A percentile compares a stretch with the other conserved stretches of the same genome.
These are phyloP conservation scores for Thymelicus lineola DNA, from an alignment of 2,888 invertebrate genomes.

Conservation along the genomic window DNA sequence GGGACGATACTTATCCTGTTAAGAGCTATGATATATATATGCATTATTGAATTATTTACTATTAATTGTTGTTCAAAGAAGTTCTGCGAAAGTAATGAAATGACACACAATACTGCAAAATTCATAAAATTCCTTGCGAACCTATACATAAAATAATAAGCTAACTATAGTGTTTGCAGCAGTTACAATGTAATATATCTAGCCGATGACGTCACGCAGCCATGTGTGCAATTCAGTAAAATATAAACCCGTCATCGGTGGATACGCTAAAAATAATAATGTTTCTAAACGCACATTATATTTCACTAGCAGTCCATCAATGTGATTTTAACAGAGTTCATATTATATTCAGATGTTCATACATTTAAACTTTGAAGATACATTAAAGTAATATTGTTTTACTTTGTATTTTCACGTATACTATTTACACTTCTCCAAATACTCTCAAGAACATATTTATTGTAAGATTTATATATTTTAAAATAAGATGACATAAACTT, in stretches of 20 bases:
- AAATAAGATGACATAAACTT: too few species aligned
- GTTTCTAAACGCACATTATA: conserved; percentile 43
- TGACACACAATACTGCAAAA: too few species aligned
- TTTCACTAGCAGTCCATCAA: conserved; percentile 35
- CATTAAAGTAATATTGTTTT: neutral
- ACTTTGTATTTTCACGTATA: too few species aligned
- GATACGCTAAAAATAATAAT: conserved; percentile 61
- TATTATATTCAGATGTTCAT: conserved; percentile 3
- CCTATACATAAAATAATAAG: neutral
- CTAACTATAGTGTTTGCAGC: neutral
- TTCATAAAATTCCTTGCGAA: neutral
- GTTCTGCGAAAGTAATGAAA: too few species aligned
- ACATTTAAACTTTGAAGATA: conserved; percentile 8
- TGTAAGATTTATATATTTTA: too few species aligned
- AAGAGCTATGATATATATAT: too few species aligned
- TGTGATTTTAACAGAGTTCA: conserved; percentile 20
- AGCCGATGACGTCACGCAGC: conserved; percentile 55
- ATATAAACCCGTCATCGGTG: conserved; percentile 49
- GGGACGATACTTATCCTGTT: too few species aligned
- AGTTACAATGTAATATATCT: neutral
- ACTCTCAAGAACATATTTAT: too few species aligned
- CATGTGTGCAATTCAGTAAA: conserved; percentile 54
- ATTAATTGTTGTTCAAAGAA: too few species aligned
- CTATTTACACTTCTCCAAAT: too few species aligned
- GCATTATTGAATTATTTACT: too few species aligned